These are phyloP conservation scores for Platysternon megacephalum DNA, from an alignment of 2,113 vertebrate genomes.

Conservation along the genomic window DNA sequence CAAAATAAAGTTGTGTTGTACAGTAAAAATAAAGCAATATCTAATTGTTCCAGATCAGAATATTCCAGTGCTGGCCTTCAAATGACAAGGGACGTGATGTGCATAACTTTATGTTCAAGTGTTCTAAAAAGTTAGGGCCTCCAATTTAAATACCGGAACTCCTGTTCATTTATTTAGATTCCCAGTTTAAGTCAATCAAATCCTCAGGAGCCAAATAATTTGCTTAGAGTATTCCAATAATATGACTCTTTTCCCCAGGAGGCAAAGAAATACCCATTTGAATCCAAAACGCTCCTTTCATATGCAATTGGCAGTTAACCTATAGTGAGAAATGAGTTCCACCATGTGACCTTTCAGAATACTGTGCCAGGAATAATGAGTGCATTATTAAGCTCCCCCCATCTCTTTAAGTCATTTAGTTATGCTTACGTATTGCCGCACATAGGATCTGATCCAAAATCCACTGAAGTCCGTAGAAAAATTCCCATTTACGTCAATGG, in stretches of 20 bases:
- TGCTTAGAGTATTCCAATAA: conserved; percentile 15
- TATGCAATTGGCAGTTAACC: conserved; percentile 54
- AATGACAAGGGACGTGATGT: not conserved
- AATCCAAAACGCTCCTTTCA: conserved; percentile 19
- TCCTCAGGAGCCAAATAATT: not conserved
- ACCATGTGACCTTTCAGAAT: not conserved
- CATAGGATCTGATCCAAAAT: not conserved
- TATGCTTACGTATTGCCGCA: not conserved
- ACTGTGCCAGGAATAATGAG: conserved; percentile 37
- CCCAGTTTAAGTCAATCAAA: conserved; percentile 22
- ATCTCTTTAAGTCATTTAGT: not conserved
- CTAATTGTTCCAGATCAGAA: not conserved
- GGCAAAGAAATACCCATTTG: not conserved
- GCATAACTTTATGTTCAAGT: not conserved
- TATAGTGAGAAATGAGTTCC: conserved; percentile 47
- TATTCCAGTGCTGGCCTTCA: not conserved
- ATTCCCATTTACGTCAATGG: not conserved
- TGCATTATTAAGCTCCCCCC: conserved; percentile 27
- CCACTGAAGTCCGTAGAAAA: not conserved
- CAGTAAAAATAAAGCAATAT: not conserved
- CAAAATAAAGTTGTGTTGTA: not conserved
- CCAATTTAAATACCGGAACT: not conserved
- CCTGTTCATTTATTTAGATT: conserved; percentile 35
- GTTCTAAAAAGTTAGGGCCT: not conserved
- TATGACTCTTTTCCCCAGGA: not conserved